Base-by-base conservation (phyloP, 2,113 vertebrate species). In the Poeciliopsis occidentalis region DNA sequence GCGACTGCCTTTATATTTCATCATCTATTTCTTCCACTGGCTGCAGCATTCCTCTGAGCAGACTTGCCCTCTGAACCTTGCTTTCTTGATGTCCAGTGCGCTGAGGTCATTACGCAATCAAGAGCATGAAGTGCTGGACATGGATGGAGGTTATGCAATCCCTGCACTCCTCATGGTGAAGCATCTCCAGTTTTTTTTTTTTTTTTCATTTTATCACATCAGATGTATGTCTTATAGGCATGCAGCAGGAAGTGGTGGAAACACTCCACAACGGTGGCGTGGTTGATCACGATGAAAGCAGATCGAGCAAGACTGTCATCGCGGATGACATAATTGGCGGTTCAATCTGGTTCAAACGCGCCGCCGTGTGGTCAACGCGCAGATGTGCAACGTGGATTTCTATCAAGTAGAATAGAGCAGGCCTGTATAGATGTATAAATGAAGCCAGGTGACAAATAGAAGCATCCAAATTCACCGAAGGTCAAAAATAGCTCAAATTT, bases 331-430 rank as follows among this genome's bases (percentile, higher is more conserved):
- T 83, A 75, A 76, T 69, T 29, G 51, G 75, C 15, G 6, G 41
- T 65, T 72, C 3, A 71, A 41, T 1, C 31, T 85, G 82, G 57
- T 64, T 61, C 80, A 79, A 69, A 26, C 71, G 87, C 91, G 34
- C 92, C 91, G 82, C 86, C 32, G 47, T 85, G 89, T 92, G 94
- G 90, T 71, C 24, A 57, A 57, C 3, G 3, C 51, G 24, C 51
- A 57, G 22, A 57, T n/a, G 51, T 57, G 24, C 6, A 11, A 29
- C n/a, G 51, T 57, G 22, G 22, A 57, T 57, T 57, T 57, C 7
- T 8, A 57, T 1, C 1, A 57, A 57, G 19, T 19, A 7, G 17
- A 47, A 19, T 47, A 19, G 44, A 47, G 17, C 13, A 7, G 17
- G 19, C 17, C 5, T 17, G 13, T 47, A 19, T 19, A 19, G 17